Evolutionary conservation across 1,140 invertebrate species (phyloP), one percentile per base, ranked within the genome.

Genomic region (Aphelenchoides fujianensis): DNA sequence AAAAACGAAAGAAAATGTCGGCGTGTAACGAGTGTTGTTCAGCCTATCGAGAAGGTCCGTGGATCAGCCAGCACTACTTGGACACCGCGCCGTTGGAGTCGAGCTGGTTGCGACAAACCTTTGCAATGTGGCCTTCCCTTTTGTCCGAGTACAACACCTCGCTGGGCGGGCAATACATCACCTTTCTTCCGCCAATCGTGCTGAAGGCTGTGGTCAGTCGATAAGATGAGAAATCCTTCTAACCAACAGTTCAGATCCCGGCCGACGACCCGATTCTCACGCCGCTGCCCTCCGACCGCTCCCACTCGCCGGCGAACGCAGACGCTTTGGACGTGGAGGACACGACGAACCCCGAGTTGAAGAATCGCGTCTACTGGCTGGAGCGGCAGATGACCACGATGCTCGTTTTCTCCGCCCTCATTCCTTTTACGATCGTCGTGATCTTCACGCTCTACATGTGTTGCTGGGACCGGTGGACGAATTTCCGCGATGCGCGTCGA

Each of bases 151-250:
- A 81, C 69, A 81, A 81, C 66, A 48, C 78, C 5, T 82, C 80
- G 3, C 30, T 81, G 5, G 76, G 77, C 16, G 80, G 80, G 1
- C 74, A 73, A 30, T 81, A 82, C 37, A 68, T 82, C 9, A 81
- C 79, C 2, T 81, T 81, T 67, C 59, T 81, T 16, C 79, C 79
- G n/a, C 79, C 79, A 2, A 79, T 81, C 36, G 74, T 81, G 7
- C 1, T 80, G 3, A 48, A 68, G n/a, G 35, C 76, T n/a, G 52
- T 28, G 2, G 77, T 80, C 2, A 61, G 48, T 74, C n/a, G n/a
- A n/a, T 12, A 23, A 74, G 28, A 73, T n/a, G 48, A 73, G 30
- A 37, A 2, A 74, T 70, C n/a, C 9, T 70, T 70, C 12, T 35
- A 70, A 74, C 30, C 2, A 62, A 3, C n/a, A 74, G 16, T 73